Conservation (phyloP, 2,888 invertebrate species). For the Hyposoter dolosus region DNA sequence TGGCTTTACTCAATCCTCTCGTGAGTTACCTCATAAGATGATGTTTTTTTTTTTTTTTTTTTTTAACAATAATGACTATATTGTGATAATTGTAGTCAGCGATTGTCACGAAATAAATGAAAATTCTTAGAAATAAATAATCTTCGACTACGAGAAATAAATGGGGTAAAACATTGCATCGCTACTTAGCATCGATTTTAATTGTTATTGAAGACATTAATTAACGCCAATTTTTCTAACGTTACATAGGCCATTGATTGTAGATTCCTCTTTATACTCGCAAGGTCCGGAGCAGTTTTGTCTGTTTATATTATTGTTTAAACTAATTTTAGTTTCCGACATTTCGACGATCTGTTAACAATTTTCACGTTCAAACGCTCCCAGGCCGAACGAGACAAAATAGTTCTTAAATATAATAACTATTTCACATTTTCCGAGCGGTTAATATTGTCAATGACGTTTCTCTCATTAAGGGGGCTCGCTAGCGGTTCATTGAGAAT, state of each 20-base stretch:
- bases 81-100: constrained; percentile 30
- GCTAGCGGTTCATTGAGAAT: constrained; percentile 51
- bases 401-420: constrained; percentile 70
- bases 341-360: constrained; percentile 25
- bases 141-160: constrained; percentile 34
- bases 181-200: constrained; percentile 67
- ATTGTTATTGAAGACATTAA: constrained; percentile 76
- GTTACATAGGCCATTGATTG: constrained; percentile 80
- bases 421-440: constrained; percentile 72
- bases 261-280: constrained; percentile 71
- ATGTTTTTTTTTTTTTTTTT: background rate
- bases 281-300: constrained; percentile 65
- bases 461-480: constrained; percentile 69
- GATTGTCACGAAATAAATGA: constrained; percentile 30
- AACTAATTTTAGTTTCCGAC: constrained; percentile 2
- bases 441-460: constrained; percentile 78
- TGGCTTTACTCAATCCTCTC: constrained; percentile 47
- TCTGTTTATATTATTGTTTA: constrained; percentile 42
- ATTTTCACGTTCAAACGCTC: constrained; percentile 9
- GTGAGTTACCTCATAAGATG: constrained; percentile 36
- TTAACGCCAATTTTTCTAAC: constrained; percentile 75
- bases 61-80: constrained; percentile 33
- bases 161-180: constrained; percentile 44
- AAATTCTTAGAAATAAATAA: background rate
- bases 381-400: constrained; percentile 67